phyloP scores from a whole-genome alignment of 2,888 invertebrate species.

The Rhabditoides inermis region DNA sequence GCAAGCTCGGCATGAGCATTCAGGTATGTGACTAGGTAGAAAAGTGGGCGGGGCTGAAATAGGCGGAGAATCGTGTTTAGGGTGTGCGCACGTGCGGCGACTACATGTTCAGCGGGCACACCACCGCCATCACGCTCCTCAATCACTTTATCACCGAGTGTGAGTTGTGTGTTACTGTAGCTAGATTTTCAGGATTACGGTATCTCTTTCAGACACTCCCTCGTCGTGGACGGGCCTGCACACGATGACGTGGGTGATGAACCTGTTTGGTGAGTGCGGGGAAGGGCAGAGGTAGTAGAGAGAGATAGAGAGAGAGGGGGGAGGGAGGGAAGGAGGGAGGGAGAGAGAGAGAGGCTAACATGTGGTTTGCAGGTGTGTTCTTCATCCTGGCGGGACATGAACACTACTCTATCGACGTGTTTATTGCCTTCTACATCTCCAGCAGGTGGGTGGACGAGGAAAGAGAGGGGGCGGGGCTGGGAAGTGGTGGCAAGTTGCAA shows the following conservation, averaged over 20 bases:
- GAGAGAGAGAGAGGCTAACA: too few species aligned
- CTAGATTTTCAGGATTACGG: neutral
- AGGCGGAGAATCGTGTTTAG: constrained; percentile 55
- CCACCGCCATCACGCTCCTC: constrained; percentile 86
- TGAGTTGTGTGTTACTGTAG: constrained; percentile 61
- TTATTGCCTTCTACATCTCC: constrained; percentile 80
- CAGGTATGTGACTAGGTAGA: constrained; percentile 5
- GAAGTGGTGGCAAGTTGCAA: too few species aligned
- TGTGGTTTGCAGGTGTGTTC: too few species aligned
- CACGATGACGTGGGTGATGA: constrained; percentile 91
- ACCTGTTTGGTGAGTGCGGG: constrained; percentile 96
- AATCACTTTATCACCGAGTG: constrained; percentile 99
- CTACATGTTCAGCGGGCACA: constrained; percentile 99
- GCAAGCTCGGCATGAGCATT: constrained; percentile 92
- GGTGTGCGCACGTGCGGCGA: constrained; percentile 96
- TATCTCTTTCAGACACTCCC: constrained; percentile 72
- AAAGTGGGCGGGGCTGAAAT: too few species aligned
- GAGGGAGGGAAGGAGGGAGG: too few species aligned
- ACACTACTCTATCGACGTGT: constrained; percentile 98
- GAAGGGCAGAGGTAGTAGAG: too few species aligned
- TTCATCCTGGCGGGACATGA: constrained; percentile 98
- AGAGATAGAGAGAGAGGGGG: too few species aligned
- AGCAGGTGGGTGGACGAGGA: neutral
- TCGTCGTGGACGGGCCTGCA: constrained; percentile 82
- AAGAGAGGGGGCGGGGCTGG: too few species aligned